Evolutionary conservation across 2,888 invertebrate species (phyloP).

Genomic region (Pachycephus smyrnensis): DNA sequence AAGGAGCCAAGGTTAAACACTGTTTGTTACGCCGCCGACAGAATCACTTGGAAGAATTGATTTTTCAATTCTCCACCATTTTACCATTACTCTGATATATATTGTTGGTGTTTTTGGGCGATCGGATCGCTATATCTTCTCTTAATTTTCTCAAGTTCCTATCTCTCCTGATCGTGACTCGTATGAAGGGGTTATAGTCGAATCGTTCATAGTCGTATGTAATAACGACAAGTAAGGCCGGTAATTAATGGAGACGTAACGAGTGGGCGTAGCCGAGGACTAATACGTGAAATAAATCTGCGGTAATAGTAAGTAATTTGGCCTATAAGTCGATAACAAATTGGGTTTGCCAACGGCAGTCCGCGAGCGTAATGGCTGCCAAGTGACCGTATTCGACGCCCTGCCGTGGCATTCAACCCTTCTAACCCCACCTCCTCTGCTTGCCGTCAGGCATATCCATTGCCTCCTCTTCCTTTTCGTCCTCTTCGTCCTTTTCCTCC

Average conservation of each 20-base stretch:
- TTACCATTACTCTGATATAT: no score
- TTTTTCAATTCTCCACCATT: neutral
- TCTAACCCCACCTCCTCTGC: constrained; percentile 29
- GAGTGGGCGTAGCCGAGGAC: constrained; percentile 53
- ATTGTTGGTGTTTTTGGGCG: no score
- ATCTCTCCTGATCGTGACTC: neutral
- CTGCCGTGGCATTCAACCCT: constrained; percentile 32
- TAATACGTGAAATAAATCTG: constrained; percentile 67
- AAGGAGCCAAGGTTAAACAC: neutral
- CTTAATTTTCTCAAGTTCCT: neutral
- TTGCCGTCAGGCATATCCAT: neutral
- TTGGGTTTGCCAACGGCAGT: constrained; percentile 64
- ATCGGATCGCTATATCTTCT: no score
- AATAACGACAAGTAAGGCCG: constrained; percentile 15
- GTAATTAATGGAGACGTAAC: constrained; percentile 64
- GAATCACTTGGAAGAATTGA: neutral
- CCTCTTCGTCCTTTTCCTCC: constrained; percentile 17
- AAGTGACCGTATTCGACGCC: constrained; percentile 61
- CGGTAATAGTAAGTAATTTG: constrained; percentile 67
- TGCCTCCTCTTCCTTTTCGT: constrained; percentile 13
- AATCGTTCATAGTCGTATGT: neutral
- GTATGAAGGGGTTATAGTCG: neutral
- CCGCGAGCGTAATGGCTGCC: constrained; percentile 60
- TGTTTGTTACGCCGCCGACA: neutral
- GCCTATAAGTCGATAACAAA: constrained; percentile 68